Conservation (phyloP, 1,140 invertebrate genomes). For the Condylostylus longicornis region DNA sequence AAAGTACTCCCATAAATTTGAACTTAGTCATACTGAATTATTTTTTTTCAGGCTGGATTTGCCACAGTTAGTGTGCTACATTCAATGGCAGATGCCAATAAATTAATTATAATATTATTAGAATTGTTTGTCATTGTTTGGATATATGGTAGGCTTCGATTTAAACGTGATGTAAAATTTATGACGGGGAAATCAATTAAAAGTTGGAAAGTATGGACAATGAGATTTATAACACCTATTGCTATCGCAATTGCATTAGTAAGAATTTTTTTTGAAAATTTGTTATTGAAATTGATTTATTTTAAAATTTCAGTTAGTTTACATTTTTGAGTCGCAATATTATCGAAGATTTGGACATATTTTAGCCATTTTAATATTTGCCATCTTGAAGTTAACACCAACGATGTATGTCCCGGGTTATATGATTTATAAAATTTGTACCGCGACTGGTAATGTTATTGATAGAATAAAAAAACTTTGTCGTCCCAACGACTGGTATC, state of each 20-base stretch:
- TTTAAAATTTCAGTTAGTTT: slow-evolving; percentile 13
- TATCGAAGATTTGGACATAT: too few species aligned
- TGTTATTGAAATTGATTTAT: background rate
- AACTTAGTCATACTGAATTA: too few species aligned
- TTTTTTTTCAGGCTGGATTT: too few species aligned
- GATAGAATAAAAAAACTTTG: slow-evolving; percentile 21
- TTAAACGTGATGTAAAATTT: slow-evolving; percentile 57
- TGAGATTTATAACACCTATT: slow-evolving; percentile 22
- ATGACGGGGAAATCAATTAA: slow-evolving; percentile 59
- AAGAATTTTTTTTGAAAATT: background rate
- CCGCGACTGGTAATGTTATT: slow-evolving; percentile 16
- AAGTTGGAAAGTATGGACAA: slow-evolving; percentile 22
- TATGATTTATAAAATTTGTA: slow-evolving; percentile 21
- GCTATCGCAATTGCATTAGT: slow-evolving; percentile 9
- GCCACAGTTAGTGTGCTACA: too few species aligned
- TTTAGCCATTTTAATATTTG: too few species aligned
- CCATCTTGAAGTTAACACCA: too few species aligned
- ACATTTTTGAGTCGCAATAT: too few species aligned
- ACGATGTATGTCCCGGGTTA: slow-evolving; percentile 15
- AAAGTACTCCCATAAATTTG: too few species aligned
- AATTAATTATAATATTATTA: too few species aligned
- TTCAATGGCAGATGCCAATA: too few species aligned
- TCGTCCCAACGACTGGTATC: slow-evolving; percentile 29
- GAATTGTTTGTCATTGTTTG: slow-evolving; percentile 54
- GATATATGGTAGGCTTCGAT: slow-evolving; percentile 57